A percentile compares a stretch with the other conserved stretches of the same genome.
Evolutionary conservation across 1,140 invertebrate genomes (phyloP).

Genomic region (Temnothorax longispinosus): DNA sequence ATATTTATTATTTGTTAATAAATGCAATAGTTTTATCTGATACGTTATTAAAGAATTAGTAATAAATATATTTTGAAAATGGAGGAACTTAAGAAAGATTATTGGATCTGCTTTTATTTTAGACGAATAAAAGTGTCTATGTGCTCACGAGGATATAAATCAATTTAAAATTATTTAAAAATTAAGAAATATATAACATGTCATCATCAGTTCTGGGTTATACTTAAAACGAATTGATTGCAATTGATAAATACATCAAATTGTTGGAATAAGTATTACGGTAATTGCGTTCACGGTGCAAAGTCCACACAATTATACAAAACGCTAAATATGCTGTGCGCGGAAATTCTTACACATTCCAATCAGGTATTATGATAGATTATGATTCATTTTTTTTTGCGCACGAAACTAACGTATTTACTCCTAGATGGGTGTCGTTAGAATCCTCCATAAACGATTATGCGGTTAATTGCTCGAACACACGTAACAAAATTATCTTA

Average conservation of each 20-base stretch:
- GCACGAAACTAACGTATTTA: not conserved
- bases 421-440: not conserved
- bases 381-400: not conserved
- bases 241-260: not conserved
- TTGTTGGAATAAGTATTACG: not conserved
- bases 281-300: not conserved
- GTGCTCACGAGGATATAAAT: too few species aligned
- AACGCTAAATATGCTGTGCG: not conserved
- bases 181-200: not conserved
- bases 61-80: not conserved
- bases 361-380: constrained; percentile 2
- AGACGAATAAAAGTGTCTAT: too few species aligned
- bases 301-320: not conserved
- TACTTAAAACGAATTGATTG: not conserved
- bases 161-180: not conserved
- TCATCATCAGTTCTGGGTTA: not conserved
- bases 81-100: too few species aligned
- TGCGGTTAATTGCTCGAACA: constrained; percentile 27
- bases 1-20: not conserved
- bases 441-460: constrained; percentile 4
- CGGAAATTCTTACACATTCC: not conserved
- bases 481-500: constrained; percentile 49
- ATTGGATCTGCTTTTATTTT: not conserved
- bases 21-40: not conserved
- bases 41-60: not conserved